phyloP scores from a whole-genome alignment of 2,113 vertebrate genomes.

The Psammodynastes pulverulentus region DNA sequence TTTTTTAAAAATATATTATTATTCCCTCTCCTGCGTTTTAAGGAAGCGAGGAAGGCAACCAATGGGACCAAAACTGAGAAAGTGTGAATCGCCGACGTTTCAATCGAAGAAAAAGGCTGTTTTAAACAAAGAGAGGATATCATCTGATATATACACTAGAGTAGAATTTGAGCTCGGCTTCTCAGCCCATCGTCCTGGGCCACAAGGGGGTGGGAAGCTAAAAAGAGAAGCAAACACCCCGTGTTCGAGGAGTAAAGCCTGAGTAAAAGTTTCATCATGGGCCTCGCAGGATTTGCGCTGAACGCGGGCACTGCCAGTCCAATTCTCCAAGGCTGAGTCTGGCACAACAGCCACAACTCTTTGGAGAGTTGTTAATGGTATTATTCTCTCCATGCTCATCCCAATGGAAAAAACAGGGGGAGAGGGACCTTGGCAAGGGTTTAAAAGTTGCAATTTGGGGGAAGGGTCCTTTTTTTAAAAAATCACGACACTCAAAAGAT shows the following conservation, averaged over 20 bases:
- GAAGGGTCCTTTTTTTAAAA: background rate
- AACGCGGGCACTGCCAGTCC: slow-evolving; percentile 30
- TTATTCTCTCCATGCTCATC: slow-evolving; percentile 41
- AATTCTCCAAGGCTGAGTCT: slow-evolving; percentile 61
- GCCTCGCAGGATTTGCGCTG: slow-evolving; percentile 59
- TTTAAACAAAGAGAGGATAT: background rate
- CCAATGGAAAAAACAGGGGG: background rate
- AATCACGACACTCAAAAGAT: background rate
- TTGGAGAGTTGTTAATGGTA: slow-evolving; percentile 63
- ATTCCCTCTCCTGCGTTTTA: background rate
- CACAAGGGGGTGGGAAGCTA: too few species aligned
- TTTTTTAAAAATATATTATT: too few species aligned
- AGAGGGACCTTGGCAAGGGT: too few species aligned
- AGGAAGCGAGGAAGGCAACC: background rate
- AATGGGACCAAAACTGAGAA: background rate
- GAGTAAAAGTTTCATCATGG: slow-evolving; percentile 75
- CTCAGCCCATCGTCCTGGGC: background rate
- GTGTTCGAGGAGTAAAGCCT: slow-evolving; percentile 53
- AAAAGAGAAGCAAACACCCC: background rate
- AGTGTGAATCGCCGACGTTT: background rate
- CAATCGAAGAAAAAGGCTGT: background rate
- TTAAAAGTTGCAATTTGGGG: too few species aligned
- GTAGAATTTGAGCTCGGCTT: background rate
- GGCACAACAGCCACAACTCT: slow-evolving; percentile 62
- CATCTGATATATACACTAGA: background rate